These are phyloP conservation scores for Euleptes europaea DNA, from an alignment of 2,113 vertebrate genomes.

Conservation along the genomic window DNA sequence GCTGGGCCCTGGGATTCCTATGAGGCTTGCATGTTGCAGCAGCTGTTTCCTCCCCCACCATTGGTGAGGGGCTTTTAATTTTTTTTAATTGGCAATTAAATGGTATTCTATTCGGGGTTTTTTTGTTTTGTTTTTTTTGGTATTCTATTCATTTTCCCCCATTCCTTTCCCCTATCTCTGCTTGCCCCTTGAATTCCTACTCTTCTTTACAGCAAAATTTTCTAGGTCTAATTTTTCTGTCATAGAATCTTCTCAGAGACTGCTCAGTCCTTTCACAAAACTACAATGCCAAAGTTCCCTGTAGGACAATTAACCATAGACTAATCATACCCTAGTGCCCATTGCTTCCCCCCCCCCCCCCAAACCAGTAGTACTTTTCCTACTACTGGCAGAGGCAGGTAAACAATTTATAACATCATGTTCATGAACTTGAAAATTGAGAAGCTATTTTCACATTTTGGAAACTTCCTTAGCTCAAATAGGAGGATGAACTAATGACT, in stretches of 20 bases:
- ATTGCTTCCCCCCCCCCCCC: not conserved
- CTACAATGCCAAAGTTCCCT: not conserved
- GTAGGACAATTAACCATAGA: not conserved
- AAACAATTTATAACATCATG: conserved; percentile 22
- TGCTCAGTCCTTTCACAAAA: not conserved
- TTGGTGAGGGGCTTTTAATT: no score
- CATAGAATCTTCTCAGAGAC: not conserved
- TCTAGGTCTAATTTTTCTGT: not conserved
- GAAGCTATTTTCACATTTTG: conserved; percentile 36
- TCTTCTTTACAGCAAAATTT: not conserved
- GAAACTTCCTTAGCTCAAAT: conserved; percentile 17
- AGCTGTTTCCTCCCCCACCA: no score
- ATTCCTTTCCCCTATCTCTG: no score
- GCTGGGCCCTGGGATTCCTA: no score
- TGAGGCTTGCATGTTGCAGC: no score
- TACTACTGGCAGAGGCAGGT: not conserved
- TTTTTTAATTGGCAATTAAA: no score
- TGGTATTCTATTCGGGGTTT: no score
- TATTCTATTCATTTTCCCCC: no score
- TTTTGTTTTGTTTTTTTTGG: no score
- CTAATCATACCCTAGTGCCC: not conserved
- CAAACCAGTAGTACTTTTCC: not conserved
- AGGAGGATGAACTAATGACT: conserved; percentile 30
- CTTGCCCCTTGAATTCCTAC: not conserved
- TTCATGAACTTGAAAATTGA: conserved; percentile 30